A percentile compares a stretch with the other conserved stretches of the same genome.
phyloP scores from a whole-genome alignment of 2,797 vertebrate genomes.

The Karalla daura region DNA sequence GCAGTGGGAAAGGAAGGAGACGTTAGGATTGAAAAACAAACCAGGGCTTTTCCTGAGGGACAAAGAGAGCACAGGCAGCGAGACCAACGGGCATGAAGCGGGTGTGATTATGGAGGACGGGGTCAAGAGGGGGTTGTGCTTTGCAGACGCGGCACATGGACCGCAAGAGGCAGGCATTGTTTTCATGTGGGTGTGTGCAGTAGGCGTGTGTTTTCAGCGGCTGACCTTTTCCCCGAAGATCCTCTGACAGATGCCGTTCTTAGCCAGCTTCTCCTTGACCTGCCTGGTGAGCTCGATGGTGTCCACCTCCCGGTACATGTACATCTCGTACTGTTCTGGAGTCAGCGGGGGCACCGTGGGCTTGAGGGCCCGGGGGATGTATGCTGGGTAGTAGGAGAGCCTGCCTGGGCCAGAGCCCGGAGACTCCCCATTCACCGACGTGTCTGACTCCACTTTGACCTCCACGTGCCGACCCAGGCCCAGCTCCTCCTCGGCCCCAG shows the following conservation, averaged over 20 bases:
- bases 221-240: slow-evolving; percentile 99
- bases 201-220: background rate
- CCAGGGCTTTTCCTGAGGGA: too few species aligned
- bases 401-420: slow-evolving; percentile 77
- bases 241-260: slow-evolving; percentile 99
- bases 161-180: too few species aligned
- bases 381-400: slow-evolving; percentile 90
- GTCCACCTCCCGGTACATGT: slow-evolving; percentile 99
- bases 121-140: too few species aligned
- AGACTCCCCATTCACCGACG: slow-evolving; percentile 73
- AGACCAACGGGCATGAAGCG: too few species aligned
- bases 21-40: too few species aligned
- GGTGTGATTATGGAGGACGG: too few species aligned
- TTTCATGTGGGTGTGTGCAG: too few species aligned
- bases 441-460: slow-evolving; percentile 89
- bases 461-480: slow-evolving; percentile 80
- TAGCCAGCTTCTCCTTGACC: slow-evolving; percentile 99
- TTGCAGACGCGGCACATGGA: too few species aligned
- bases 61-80: too few species aligned
- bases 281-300: slow-evolving; percentile 96
- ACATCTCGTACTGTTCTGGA: slow-evolving; percentile 97
- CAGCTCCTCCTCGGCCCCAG: slow-evolving; percentile 83
- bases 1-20: slow-evolving; percentile 7
- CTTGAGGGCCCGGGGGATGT: slow-evolving; percentile 92
- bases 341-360: slow-evolving; percentile 96